A percentile compares a stretch with the other conserved stretches of the same genome.
phyloP scores from a whole-genome alignment of 2,113 vertebrate genomes.

The Gopherus flavomarginatus region DNA sequence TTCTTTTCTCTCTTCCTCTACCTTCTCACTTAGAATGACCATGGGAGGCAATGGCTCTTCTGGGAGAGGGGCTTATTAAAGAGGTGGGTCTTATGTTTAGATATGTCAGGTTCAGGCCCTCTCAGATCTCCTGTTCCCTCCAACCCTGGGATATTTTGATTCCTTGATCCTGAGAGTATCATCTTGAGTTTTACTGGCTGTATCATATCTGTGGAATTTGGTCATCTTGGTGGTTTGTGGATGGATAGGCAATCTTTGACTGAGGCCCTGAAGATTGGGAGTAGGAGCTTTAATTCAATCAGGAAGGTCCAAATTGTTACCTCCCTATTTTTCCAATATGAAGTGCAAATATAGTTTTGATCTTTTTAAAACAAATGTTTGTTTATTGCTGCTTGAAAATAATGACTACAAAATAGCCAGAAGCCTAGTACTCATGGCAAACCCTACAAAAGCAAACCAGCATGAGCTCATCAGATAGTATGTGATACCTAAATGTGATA shows the following conservation, averaged over 20 bases:
- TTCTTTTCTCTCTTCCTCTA: background rate
- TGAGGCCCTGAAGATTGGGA: background rate
- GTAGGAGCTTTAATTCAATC: background rate
- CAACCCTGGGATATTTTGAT: background rate
- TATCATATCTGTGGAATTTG: background rate
- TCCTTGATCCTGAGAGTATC: background rate
- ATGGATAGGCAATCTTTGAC: background rate
- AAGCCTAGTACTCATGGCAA: background rate
- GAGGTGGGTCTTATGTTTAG: background rate
- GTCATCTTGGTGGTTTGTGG: background rate
- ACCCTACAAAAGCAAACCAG: background rate
- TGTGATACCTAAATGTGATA: background rate
- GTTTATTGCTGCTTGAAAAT: background rate
- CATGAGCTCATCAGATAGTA: background rate
- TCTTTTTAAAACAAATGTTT: background rate
- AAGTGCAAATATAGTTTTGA: background rate
- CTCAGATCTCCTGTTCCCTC: background rate
- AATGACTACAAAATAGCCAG: background rate
- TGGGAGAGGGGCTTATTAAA: background rate
- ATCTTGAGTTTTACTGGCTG: background rate
- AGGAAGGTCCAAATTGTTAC: slow-evolving; percentile 3
- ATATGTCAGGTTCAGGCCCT: background rate
- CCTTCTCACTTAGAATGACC: background rate
- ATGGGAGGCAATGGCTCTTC: background rate
- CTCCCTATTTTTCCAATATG: background rate